Conservation (phyloP, 1,140 invertebrate genomes). For the Drosophila sucinea region DNA sequence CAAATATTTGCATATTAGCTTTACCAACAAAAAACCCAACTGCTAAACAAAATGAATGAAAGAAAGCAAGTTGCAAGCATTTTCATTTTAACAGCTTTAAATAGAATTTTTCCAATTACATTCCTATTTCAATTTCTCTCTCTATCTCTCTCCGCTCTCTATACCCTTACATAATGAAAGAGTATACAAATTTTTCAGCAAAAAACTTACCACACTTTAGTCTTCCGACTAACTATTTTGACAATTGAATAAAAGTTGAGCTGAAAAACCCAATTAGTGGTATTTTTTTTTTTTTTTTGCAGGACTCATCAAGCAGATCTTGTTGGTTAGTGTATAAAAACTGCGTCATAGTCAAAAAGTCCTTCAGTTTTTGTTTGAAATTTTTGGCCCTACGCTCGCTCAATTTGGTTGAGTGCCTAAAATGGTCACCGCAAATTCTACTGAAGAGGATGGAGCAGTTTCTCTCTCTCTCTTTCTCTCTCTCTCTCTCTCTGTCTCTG, state of each 20-base stretch:
- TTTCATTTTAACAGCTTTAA: constrained; percentile 14
- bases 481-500: too few relatives aligned
- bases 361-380: background rate
- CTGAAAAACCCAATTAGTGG: too few relatives aligned
- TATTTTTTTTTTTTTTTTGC: background rate
- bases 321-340: background rate
- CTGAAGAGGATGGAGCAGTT: background rate
- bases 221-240: too few relatives aligned
- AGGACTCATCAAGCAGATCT: background rate
- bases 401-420: constrained; percentile 34
- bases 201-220: too few relatives aligned
- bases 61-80: background rate
- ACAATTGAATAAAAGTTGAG: background rate
- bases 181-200: too few relatives aligned
- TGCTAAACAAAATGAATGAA: constrained; percentile 15
- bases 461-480: too few relatives aligned
- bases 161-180: too few relatives aligned
- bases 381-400: constrained; percentile 14
- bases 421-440: constrained; percentile 16
- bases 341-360: background rate
- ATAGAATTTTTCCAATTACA: constrained; percentile 14
- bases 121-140: constrained; percentile 1
- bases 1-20: constrained; percentile 23
- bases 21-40: constrained; percentile 4
- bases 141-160: too few relatives aligned